Evolutionary conservation across 2,113 vertebrate genomes (phyloP).

Genomic region (Sterrhoptilus dennistouni): DNA sequence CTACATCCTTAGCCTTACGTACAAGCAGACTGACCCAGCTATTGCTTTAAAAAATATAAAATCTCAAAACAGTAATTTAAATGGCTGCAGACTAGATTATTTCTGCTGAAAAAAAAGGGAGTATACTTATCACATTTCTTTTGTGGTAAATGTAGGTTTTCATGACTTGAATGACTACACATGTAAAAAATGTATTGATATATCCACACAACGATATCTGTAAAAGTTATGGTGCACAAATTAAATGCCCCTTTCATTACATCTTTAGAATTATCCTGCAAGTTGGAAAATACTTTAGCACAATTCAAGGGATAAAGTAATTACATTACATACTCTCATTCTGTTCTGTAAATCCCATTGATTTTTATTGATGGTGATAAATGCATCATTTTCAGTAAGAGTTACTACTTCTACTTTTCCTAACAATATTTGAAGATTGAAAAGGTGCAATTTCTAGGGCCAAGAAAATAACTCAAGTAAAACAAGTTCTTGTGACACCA

Average conservation of each 20-base stretch:
- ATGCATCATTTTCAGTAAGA: neutral
- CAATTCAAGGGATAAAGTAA: neutral
- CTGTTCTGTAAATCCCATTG: neutral
- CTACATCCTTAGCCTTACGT: fast-evolving
- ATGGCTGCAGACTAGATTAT: neutral
- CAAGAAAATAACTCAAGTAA: neutral
- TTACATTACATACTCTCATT: neutral
- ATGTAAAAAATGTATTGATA: neutral
- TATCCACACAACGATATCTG: neutral
- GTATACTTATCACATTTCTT: neutral
- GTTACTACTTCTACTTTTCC: neutral
- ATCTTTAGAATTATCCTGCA: neutral
- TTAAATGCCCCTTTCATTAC: neutral
- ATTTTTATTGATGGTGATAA: neutral
- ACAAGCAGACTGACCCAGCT: neutral
- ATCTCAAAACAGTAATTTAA: neutral
- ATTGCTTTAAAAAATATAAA: neutral
- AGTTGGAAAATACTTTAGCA: neutral
- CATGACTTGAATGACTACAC: neutral
- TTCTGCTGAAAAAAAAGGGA: neutral
- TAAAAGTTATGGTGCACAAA: neutral
- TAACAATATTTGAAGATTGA: neutral
- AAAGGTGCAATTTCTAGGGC: neutral
- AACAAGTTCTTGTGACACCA: neutral
- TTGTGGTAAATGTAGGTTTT: neutral